Evolutionary conservation across 2,113 vertebrate species (phyloP).

Genomic region (Marmota monax): DNA sequence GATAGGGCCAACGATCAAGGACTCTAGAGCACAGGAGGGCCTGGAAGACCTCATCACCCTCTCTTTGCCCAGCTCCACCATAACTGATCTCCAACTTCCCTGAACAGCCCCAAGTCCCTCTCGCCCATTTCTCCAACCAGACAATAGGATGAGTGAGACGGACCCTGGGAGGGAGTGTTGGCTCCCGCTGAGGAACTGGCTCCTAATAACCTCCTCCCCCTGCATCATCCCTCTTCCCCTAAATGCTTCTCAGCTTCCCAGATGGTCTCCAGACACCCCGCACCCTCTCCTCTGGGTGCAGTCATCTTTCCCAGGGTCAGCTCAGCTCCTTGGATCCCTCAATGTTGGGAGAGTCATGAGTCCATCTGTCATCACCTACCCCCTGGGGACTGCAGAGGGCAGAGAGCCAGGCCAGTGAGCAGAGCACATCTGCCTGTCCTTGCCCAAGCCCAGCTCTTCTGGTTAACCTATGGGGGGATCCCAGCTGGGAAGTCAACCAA

Average conservation of each 20-base stretch:
- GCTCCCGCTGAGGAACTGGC: constrained; percentile 65
- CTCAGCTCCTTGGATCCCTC: constrained; percentile 76
- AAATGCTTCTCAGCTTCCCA: constrained; percentile 81
- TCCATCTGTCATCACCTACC: constrained; percentile 80
- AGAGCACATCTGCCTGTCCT: constrained; percentile 74
- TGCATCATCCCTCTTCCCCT: constrained; percentile 73
- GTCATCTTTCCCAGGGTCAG: constrained; percentile 79
- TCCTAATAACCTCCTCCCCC: constrained; percentile 72
- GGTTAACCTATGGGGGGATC: constrained; percentile 66
- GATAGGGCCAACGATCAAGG: not conserved
- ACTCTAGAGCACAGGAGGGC: not conserved
- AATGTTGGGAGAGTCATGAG: constrained; percentile 77
- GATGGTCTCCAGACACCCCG: constrained; percentile 83
- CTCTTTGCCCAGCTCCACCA: not conserved
- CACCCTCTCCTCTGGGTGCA: constrained; percentile 78
- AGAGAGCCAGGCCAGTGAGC: constrained; percentile 75
- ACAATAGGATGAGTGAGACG: not conserved
- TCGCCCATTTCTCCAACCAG: constrained; percentile 35
- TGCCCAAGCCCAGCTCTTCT: constrained; percentile 61
- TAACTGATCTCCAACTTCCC: not conserved
- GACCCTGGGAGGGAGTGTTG: constrained; percentile 63
- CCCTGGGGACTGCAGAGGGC: constrained; percentile 65
- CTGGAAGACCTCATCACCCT: not conserved
- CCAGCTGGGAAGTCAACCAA: constrained; percentile 38
- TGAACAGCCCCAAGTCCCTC: not conserved